These are phyloP conservation scores for Agelas oroides DNA, from an alignment of 37 sponge, comb jelly and placozoan genomes.

Conservation along the genomic window DNA sequence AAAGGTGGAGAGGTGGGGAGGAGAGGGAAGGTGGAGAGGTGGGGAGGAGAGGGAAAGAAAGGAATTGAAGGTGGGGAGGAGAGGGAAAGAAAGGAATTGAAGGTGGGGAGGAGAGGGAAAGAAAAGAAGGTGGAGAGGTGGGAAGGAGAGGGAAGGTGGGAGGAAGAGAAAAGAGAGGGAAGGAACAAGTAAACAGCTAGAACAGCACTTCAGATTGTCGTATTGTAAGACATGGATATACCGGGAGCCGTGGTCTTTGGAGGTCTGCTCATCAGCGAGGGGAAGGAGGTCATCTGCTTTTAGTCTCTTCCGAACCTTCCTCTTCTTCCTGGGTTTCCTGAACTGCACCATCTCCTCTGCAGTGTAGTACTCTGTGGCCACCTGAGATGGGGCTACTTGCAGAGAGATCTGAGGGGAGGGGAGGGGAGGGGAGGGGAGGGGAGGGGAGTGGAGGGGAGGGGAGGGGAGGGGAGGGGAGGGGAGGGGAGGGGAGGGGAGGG, in stretches of 20 bases:
- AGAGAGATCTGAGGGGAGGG: constrained; percentile 58
- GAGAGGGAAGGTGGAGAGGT: neutral
- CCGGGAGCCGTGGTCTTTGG: constrained; percentile 38
- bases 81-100: neutral
- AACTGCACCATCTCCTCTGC: constrained; percentile 91
- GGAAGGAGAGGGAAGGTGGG: neutral
- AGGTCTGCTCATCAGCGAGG: neutral
- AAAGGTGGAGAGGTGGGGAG: neutral
- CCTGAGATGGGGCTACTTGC: constrained; percentile 27
- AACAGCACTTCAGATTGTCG: too few relatives aligned
- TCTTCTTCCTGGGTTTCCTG: constrained; percentile 86
- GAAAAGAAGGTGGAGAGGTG: neutral
- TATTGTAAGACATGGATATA: too few relatives aligned
- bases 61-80: neutral
- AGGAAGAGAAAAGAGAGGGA: too few relatives aligned
- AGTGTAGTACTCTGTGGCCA: constrained; percentile 91
- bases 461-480: too few relatives aligned
- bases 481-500: too few relatives aligned
- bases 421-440: neutral
- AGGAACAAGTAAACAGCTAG: too few relatives aligned
- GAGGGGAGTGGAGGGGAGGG: neutral
- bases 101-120: neutral
- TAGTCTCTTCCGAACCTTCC: constrained; percentile 55
- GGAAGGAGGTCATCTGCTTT: constrained; percentile 68
- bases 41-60: neutral